Conservation (phyloP, 2,797 vertebrate species). For the Neosilurus hyrtlii region DNA sequence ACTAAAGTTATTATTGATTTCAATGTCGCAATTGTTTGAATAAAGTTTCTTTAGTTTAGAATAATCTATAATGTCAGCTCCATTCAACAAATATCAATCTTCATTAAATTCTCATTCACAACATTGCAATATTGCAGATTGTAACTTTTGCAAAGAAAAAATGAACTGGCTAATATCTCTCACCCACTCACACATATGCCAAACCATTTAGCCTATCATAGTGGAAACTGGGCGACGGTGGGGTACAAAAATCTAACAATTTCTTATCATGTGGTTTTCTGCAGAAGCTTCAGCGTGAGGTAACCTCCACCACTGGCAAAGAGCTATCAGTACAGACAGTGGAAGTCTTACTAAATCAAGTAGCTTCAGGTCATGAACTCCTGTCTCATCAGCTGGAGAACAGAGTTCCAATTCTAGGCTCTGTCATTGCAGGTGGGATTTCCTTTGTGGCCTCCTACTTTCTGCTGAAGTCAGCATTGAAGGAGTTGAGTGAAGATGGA, state of each 20-base stretch:
- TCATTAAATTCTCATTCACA: neutral
- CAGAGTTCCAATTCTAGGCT: constrained; percentile 62
- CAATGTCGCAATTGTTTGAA: no score
- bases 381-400: constrained; percentile 51
- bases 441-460: constrained; percentile 63
- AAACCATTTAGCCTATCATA: no score
- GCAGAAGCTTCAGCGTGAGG: constrained; percentile 59
- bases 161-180: no score
- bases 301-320: constrained; percentile 62
- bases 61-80: no score
- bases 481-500: constrained; percentile 64
- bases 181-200: no score
- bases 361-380: constrained; percentile 45
- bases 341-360: constrained; percentile 57
- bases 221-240: no score
- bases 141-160: no score
- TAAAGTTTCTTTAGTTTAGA: no score
- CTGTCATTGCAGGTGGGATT: constrained; percentile 62
- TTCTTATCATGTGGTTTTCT: constrained; percentile 10
- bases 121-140: no score
- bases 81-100: no score
- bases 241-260: neutral
- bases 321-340: constrained; percentile 54
- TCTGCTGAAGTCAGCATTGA: constrained; percentile 64
- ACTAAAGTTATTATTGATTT: no score